Conservation (phyloP, 2,113 vertebrate genomes). For the Carettochelys insculpta region DNA sequence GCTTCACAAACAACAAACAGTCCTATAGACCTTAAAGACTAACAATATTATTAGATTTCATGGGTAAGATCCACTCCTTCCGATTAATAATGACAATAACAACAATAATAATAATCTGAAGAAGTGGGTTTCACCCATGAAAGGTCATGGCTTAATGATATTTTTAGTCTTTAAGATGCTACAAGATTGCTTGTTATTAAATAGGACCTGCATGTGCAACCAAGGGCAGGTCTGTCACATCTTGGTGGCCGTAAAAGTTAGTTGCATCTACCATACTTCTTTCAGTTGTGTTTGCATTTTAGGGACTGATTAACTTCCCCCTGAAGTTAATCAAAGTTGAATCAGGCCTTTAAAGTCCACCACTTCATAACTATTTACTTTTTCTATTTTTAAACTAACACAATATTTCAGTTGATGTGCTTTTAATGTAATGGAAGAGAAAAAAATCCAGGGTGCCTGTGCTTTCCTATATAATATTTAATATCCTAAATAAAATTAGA, state of each 20-base stretch:
- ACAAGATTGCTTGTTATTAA: too few relatives aligned
- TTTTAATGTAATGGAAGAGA: not conserved
- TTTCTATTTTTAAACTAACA: not conserved
- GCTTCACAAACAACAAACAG: too few relatives aligned
- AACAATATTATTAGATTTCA: too few relatives aligned
- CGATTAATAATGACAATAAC: too few relatives aligned
- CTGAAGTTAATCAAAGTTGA: not conserved
- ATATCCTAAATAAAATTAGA: not conserved
- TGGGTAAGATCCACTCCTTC: too few relatives aligned
- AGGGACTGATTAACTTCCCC: not conserved
- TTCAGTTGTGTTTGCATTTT: not conserved
- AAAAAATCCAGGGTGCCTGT: accelerated
- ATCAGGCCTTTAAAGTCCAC: not conserved
- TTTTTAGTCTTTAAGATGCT: too few relatives aligned
- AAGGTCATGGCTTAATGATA: too few relatives aligned
- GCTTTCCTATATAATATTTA: not conserved
- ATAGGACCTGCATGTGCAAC: accelerated
- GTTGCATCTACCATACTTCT: not conserved
- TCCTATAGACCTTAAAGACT: too few relatives aligned
- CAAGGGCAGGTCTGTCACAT: accelerated
- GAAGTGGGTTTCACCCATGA: too few relatives aligned
- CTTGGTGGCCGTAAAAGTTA: not conserved
- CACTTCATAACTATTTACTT: not conserved
- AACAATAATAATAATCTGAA: too few relatives aligned
- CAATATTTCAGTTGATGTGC: not conserved